Conservation (phyloP, 2,113 vertebrate genomes). For the Corvus moneduloides region DNA sequence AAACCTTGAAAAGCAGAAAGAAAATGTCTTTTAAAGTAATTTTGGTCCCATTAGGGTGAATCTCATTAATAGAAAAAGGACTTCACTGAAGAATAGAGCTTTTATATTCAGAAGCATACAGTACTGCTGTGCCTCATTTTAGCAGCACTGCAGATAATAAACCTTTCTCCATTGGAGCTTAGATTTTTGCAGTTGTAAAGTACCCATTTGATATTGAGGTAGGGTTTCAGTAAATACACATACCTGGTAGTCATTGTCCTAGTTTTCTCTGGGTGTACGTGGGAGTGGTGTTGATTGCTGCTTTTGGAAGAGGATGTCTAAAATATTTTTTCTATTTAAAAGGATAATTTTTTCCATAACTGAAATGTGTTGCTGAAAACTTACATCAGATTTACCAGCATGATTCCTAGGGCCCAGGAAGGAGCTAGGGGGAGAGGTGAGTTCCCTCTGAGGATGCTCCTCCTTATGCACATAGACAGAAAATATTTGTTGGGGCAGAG, state of each 20-base stretch:
- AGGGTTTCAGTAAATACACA: not conserved
- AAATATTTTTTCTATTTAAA: not conserved
- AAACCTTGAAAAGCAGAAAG: conserved; percentile 46
- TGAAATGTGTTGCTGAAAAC: not conserved
- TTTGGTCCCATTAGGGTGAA: conserved; percentile 53
- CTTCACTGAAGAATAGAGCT: conserved; percentile 48
- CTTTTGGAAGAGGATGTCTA: not conserved
- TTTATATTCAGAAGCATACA: conserved; percentile 32
- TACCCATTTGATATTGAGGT: not conserved
- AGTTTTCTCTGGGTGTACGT: not conserved
- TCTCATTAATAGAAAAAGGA: conserved; percentile 60
- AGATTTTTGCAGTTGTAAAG: conserved; percentile 11
- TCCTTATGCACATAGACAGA: not conserved
- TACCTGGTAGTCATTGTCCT: not conserved
- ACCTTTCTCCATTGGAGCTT: not conserved
- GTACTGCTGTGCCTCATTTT: conserved; percentile 16
- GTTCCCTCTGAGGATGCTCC: not conserved
- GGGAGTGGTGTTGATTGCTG: not conserved
- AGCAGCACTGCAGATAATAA: conserved; percentile 38
- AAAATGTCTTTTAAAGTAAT: conserved; percentile 59
- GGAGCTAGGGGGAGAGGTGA: not conserved
- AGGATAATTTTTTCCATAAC: not conserved
- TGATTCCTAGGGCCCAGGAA: not conserved
- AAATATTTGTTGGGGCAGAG: not conserved
- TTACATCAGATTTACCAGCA: not conserved